Conservation (phyloP, 2,113 vertebrate genomes). For the Zosterops borbonicus region DNA sequence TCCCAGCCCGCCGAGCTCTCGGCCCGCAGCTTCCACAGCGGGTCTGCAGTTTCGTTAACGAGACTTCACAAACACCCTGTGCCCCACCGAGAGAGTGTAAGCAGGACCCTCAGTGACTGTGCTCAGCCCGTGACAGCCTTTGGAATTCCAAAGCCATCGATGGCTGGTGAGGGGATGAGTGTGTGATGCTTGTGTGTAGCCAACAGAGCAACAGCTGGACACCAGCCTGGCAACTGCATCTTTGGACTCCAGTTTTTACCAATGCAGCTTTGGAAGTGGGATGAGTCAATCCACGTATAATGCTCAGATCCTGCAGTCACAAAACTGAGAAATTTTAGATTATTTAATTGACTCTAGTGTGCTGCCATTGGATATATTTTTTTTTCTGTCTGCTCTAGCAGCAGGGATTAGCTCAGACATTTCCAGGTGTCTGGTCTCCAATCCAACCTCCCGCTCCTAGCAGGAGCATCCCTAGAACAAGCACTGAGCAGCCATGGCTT, state of each 20-base stretch:
- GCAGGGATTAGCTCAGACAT: background rate
- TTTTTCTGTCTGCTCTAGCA: background rate
- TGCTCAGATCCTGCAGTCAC: background rate
- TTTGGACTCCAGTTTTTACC: background rate
- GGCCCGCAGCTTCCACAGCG: background rate
- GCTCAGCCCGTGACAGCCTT: background rate
- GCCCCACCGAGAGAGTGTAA: no score
- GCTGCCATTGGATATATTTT: background rate
- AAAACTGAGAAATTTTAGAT: background rate
- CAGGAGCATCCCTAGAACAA: background rate
- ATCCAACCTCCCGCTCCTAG: background rate
- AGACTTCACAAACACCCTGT: no score
- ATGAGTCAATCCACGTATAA: rapidly evolving
- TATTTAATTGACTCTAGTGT: background rate
- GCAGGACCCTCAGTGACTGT: background rate
- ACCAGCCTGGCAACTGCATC: background rate
- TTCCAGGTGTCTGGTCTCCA: background rate
- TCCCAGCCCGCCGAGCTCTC: background rate
- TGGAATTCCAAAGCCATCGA: background rate
- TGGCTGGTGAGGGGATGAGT: background rate
- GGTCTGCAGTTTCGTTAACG: rapidly evolving
- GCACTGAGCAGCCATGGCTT: background rate
- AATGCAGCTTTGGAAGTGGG: background rate
- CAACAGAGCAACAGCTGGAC: background rate
- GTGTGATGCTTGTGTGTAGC: background rate